Base-by-base conservation (phyloP, 2,888 invertebrate species). In the Stegophylla sp. region DNA sequence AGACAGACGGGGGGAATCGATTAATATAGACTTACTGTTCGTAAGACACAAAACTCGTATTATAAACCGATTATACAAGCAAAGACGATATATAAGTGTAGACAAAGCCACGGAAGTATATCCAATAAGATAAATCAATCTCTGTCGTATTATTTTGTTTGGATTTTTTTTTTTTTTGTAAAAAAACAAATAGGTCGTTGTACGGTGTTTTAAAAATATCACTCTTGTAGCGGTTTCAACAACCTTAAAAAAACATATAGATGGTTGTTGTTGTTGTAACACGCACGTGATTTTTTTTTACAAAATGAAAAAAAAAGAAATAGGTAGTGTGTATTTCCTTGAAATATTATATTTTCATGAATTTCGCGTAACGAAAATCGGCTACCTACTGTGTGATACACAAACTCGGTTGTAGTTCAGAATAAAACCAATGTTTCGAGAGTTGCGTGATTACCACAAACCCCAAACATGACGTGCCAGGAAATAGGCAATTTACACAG, bases 41-140 rank as follows among this genome's bases (percentile, higher is more conserved):
- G 26, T 41, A 51, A 51, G 75, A 64, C 61, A 63, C 12, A 74
- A 34, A 75, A 75, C n/a, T n/a, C 45, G 64, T 75, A 75, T 75
- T 64, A 75, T 64, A 64, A 64, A 75, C 51, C 64, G 51, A 75
- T 64, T 75, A 17, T 17, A 23, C 1, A 7, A 34, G 9, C 12
- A 48, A n/a, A 48, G 13, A 45, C n/a, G 7, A 3, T n/a, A 45
- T 26, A 73, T 13, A 20, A 45, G 45, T 48, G 48, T 34, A 74
- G 61, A 74, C 23, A 74, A 48, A 13, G n/a, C 51, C 48, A 3
- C 20, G 7, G 20, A 45, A 28, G 63, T 51, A 74, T 64, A 75
- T 75, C 51, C 51, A 41, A 48, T 4, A 26, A 51, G 43, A 51
- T 12, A 63, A 72, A 74, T 74, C 61, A 61, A 74, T 74, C 73